Evolutionary conservation across 1,140 invertebrate genomes (phyloP).

Genomic region (Hyles euphorbiae): DNA sequence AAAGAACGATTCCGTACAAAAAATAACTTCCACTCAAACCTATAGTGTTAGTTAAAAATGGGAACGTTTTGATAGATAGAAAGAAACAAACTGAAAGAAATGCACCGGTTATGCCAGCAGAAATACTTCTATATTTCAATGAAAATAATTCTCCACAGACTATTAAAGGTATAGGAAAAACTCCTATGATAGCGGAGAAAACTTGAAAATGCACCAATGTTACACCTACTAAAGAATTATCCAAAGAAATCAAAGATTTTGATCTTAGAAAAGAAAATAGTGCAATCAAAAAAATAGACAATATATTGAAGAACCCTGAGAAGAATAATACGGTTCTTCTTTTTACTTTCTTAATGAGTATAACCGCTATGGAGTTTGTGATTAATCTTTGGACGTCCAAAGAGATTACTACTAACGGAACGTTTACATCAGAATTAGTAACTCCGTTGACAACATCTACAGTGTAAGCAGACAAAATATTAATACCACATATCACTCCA

Average conservation of each 20-base stretch:
- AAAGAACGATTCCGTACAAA: slow-evolving; percentile 17
- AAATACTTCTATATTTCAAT: slow-evolving; percentile 15
- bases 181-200: slow-evolving; percentile 2
- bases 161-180: slow-evolving; percentile 10
- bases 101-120: slow-evolving; percentile 32
- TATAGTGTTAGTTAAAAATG: slow-evolving; percentile 24
- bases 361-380: slow-evolving; percentile 23
- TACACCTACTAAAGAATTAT: slow-evolving; percentile 17
- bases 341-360: slow-evolving; percentile 18
- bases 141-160: slow-evolving; percentile 25
- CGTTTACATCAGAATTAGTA: slow-evolving; percentile 2
- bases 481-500: slow-evolving; percentile 13
- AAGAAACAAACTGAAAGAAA: slow-evolving; percentile 34
- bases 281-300: slow-evolving; percentile 11
- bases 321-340: slow-evolving; percentile 15
- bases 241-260: slow-evolving; percentile 1
- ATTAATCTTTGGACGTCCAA: slow-evolving; percentile 36
- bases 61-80: slow-evolving; percentile 34
- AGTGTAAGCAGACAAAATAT: slow-evolving; percentile 12
- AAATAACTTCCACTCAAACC: slow-evolving; percentile 30
- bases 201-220: slow-evolving; percentile 16
- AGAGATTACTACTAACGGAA: slow-evolving; percentile 27
- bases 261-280: slow-evolving; percentile 13
- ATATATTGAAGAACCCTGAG: slow-evolving; percentile 10
- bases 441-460: slow-evolving; percentile 4